phyloP scores from a whole-genome alignment of 2,113 vertebrate species.

The Gopherus flavomarginatus region DNA sequence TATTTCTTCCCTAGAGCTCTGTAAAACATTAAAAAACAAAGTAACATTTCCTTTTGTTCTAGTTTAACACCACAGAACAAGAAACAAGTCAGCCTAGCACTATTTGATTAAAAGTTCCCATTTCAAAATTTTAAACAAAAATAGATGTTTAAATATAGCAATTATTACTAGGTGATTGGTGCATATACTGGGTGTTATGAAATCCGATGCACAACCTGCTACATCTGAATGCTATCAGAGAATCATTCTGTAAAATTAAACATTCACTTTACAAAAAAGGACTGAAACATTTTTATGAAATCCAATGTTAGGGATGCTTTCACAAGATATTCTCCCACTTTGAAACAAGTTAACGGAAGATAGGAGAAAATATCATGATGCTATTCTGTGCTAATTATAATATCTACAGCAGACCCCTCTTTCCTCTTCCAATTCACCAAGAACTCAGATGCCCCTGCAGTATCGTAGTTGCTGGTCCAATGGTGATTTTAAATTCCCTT shows the following conservation, averaged over 20 bases:
- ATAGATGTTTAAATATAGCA: background rate
- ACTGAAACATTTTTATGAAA: background rate
- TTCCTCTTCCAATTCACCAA: background rate
- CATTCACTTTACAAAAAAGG: background rate
- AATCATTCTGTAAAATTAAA: background rate
- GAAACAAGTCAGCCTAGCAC: background rate
- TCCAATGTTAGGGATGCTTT: background rate
- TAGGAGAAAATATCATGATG: background rate
- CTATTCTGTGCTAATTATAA: background rate
- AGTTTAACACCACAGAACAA: background rate
- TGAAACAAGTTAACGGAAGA: background rate
- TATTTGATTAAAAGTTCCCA: background rate
- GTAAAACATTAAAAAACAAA: constrained; percentile 9
- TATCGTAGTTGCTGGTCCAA: background rate
- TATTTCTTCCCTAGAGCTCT: constrained; percentile 86
- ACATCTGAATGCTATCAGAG: background rate
- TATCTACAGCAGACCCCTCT: background rate
- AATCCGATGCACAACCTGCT: background rate
- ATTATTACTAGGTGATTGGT: background rate
- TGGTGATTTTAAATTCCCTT: background rate
- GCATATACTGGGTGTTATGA: background rate
- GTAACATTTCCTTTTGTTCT: background rate
- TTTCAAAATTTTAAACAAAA: background rate
- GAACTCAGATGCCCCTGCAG: background rate
- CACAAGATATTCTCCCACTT: background rate